phyloP scores from a whole-genome alignment of 1,140 invertebrate genomes.

The Microplitis demolitor region DNA sequence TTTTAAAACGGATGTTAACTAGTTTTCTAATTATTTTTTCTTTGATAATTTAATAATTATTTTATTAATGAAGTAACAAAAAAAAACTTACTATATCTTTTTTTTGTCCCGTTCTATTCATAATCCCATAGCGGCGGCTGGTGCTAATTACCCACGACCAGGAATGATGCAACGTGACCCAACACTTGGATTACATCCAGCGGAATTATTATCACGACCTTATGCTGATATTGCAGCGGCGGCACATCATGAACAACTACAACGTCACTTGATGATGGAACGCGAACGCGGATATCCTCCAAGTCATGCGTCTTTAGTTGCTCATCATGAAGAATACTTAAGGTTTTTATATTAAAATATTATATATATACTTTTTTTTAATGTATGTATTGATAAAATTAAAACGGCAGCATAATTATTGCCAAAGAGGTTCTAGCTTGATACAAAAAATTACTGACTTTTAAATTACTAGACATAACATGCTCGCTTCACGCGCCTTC shows the following conservation, averaged over 20 bases:
- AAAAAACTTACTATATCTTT: constrained; percentile 7
- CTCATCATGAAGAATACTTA: constrained; percentile 81
- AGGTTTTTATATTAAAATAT: constrained; percentile 63
- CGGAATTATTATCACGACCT: constrained; percentile 76
- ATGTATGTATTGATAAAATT: no score
- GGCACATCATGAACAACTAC: constrained; percentile 79
- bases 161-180: constrained; percentile 68
- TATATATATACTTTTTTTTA: no score
- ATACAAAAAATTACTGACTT: no score
- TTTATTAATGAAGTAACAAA: not conserved
- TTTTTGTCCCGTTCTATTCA: constrained; percentile 31
- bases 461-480: no score
- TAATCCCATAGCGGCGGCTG: constrained; percentile 59
- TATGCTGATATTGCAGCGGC: constrained; percentile 82
- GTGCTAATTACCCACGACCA: constrained; percentile 68
- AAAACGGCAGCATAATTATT: no score
- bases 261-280: constrained; percentile 83
- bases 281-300: constrained; percentile 69
- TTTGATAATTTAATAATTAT: constrained; percentile 4
- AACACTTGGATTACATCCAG: constrained; percentile 68
- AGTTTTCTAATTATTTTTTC: constrained; percentile 13
- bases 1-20: no score
- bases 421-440: no score
- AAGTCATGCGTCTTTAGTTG: constrained; percentile 69
- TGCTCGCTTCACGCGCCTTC: no score